Conservation (phyloP, 2,888 invertebrate species). For the Carabus problematicus region DNA sequence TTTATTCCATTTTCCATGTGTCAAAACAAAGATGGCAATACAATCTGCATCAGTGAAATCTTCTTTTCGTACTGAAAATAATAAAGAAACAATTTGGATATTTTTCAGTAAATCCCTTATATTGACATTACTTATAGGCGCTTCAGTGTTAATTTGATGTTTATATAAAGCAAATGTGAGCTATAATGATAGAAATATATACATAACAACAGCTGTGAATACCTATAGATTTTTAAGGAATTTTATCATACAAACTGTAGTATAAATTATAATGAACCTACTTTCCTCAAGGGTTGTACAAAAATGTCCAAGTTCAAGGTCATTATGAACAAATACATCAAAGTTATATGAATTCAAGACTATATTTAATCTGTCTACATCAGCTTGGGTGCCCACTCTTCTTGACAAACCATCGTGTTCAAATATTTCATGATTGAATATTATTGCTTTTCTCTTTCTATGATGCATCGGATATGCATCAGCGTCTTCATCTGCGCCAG, state of each 20-base stretch:
- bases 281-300: background rate
- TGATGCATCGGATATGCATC: conserved; percentile 13
- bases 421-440: conserved; percentile 19
- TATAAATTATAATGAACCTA: conserved; percentile 11
- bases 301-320: background rate
- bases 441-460: conserved; percentile 8
- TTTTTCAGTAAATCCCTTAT: background rate
- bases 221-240: background rate
- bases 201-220: too few species aligned
- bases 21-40: conserved; percentile 20
- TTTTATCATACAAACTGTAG: too few species aligned
- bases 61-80: background rate
- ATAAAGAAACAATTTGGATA: background rate
- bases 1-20: conserved; percentile 7
- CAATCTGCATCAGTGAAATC: conserved; percentile 11
- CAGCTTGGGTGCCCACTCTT: conserved; percentile 2
- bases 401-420: background rate
- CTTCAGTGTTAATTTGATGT: background rate
- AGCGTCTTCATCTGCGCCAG: background rate
- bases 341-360: background rate
- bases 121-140: background rate
- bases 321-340: conserved; percentile 1
- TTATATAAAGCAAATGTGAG: conserved; percentile 1
- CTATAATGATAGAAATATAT: conserved; percentile 9
- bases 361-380: conserved; percentile 2